These are phyloP conservation scores for Leptatherina wallacei DNA, from an alignment of 2,797 vertebrate genomes.

Conservation along the genomic window DNA sequence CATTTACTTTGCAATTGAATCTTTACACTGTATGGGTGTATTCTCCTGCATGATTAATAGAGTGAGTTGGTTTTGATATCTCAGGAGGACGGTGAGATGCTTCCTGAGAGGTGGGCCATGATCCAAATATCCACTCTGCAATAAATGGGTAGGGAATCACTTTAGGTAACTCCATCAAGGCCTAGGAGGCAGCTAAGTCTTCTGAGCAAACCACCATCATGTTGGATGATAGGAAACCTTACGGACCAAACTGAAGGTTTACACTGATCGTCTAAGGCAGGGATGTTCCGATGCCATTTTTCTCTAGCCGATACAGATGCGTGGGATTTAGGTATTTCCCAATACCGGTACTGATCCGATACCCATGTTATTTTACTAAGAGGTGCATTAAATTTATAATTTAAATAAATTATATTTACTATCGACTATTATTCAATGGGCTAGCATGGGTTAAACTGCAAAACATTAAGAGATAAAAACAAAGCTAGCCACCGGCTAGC, in stretches of 20 bases:
- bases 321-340: no score
- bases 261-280: not conserved
- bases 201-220: constrained; percentile 29
- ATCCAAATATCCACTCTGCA: constrained; percentile 70
- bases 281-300: no score
- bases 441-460: no score
- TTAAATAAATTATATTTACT: no score
- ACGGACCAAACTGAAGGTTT: not conserved
- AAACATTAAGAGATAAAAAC: no score
- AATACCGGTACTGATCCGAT: no score
- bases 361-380: no score
- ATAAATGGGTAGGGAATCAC: constrained; percentile 69
- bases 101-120: constrained; percentile 59
- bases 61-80: constrained; percentile 69
- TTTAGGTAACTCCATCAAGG: constrained; percentile 65
- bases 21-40: constrained; percentile 69
- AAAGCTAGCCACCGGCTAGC: no score
- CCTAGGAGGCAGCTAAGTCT: constrained; percentile 54
- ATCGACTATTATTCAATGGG: no score
- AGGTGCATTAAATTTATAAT: no score
- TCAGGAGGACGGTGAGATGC: constrained; percentile 68
- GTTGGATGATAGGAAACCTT: constrained; percentile 9
- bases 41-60: constrained; percentile 81
- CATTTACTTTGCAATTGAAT: constrained; percentile 80
- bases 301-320: no score